A percentile compares a stretch with the other conserved stretches of the same genome.
These are phyloP conservation scores for Microctenopoma steveboyesi DNA, from an alignment of 2,797 vertebrate species.

Conservation along the genomic window DNA sequence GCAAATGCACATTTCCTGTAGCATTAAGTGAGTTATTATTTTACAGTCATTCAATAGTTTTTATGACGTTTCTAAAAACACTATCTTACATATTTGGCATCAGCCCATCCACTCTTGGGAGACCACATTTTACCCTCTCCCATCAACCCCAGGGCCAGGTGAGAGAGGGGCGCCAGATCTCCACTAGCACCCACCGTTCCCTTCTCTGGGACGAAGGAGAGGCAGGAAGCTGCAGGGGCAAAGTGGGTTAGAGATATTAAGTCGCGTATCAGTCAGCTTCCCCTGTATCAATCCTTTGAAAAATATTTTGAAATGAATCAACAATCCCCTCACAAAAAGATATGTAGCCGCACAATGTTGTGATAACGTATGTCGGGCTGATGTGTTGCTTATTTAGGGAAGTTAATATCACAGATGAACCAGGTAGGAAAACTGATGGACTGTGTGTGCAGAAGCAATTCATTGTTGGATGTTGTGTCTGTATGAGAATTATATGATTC, in stretches of 20 bases:
- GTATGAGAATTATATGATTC: no score
- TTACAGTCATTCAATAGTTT: slow-evolving; percentile 9
- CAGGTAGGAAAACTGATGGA: no score
- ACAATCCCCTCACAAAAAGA: no score
- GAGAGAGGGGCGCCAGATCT: slow-evolving; percentile 96
- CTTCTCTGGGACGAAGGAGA: slow-evolving; percentile 96
- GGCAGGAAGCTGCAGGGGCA: slow-evolving; percentile 88
- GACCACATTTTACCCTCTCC: slow-evolving; percentile 99
- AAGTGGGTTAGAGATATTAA: slow-evolving; percentile 6
- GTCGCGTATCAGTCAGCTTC: not conserved
- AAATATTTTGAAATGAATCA: not conserved
- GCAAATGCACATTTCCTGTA: slow-evolving; percentile 23
- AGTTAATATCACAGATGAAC: no score
- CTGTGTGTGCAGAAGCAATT: no score
- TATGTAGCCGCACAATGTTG: no score
- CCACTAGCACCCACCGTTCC: slow-evolving; percentile 97
- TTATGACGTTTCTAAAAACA: not conserved
- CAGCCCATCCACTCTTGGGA: slow-evolving; percentile 98
- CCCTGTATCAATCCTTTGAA: not conserved
- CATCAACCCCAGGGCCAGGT: slow-evolving; percentile 95
- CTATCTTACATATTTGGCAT: slow-evolving; percentile 96
- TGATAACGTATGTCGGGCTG: no score
- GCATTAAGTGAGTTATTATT: slow-evolving; percentile 25
- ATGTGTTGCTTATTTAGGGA: no score
- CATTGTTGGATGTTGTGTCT: no score